Evolutionary conservation across 1,140 invertebrate species (phyloP).

Genomic region (Philaenus spumarius): DNA sequence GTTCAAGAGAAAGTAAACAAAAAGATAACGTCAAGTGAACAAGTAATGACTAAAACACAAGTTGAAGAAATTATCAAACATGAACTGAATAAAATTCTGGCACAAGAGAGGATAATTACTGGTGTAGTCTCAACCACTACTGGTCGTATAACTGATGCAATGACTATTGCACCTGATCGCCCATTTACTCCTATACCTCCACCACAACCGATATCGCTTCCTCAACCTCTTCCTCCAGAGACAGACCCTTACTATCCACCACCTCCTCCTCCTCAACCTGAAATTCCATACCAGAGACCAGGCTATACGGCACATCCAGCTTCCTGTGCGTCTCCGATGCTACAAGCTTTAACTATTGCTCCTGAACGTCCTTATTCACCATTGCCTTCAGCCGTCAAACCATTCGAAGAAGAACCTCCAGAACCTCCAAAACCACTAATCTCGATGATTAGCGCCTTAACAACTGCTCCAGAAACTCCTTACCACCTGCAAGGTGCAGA

Average conservation of each 20-base stretch:
- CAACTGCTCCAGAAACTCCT: conserved; percentile 21
- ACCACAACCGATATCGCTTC: no score
- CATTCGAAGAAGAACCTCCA: no score
- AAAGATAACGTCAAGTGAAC: no score
- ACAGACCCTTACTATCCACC: conserved; percentile 9
- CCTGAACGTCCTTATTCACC: conserved; percentile 53
- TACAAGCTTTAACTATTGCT: conserved; percentile 58
- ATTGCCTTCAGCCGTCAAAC: conserved; percentile 16
- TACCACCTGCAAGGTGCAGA: conserved; percentile 1
- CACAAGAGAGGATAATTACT: neutral
- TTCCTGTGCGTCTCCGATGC: conserved; percentile 45
- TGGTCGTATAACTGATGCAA: conserved; percentile 22
- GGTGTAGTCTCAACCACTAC: neutral
- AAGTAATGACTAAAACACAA: conserved; percentile 21
- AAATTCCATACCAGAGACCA: conserved; percentile 3
- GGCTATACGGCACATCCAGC: conserved; percentile 21
- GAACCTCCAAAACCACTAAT: neutral
- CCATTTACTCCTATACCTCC: conserved; percentile 28
- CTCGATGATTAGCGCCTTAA: conserved; percentile 21
- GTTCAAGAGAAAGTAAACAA: no score
- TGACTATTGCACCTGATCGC: conserved; percentile 27
- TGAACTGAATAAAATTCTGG: conserved; percentile 23
- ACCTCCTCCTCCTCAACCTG: conserved; percentile 13
- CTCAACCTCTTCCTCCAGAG: conserved; percentile 23
- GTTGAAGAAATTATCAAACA: conserved; percentile 23